phyloP scores from a whole-genome alignment of 92 coral and sea anemone genomes.

The Heteractis magnifica region DNA sequence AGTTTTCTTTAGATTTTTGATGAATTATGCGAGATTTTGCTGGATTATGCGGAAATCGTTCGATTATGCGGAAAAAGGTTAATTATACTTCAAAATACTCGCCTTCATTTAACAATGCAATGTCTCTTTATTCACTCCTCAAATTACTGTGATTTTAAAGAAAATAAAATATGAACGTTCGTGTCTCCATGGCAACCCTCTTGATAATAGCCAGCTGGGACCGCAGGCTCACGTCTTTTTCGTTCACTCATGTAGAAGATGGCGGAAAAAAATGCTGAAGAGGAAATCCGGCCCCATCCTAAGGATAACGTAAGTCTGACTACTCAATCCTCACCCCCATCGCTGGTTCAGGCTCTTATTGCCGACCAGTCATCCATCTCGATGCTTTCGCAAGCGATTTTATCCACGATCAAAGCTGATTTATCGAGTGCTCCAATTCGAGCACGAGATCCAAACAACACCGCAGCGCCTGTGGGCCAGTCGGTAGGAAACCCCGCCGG shows the following conservation, averaged over 20 bases:
- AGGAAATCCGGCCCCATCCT: constrained; percentile 31
- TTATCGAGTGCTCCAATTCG: constrained; percentile 19
- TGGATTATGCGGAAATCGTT: too few relatives aligned
- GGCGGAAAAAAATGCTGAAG: constrained; percentile 25
- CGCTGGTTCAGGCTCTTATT: constrained; percentile 52
- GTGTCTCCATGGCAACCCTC: constrained; percentile 18
- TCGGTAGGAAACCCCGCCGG: constrained; percentile 19
- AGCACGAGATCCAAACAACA: constrained; percentile 10
- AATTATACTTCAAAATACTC: neutral
- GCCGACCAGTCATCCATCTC: constrained; percentile 54
- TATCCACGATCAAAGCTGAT: constrained; percentile 34
- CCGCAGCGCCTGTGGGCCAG: constrained; percentile 50
- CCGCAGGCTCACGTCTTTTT: constrained; percentile 45
- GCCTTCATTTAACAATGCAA: constrained; percentile 22
- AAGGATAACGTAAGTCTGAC: constrained; percentile 29
- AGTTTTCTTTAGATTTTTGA: too few relatives aligned
- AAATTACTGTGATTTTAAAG: constrained; percentile 33
- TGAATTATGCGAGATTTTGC: too few relatives aligned
- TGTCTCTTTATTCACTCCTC: constrained; percentile 26
- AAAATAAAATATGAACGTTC: neutral
- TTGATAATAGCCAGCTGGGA: constrained; percentile 28
- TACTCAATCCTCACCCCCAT: constrained; percentile 31
- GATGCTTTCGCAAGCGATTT: constrained; percentile 22
- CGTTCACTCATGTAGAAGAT: constrained; percentile 33
- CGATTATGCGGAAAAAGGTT: too few relatives aligned